Conservation (phyloP, 2,797 vertebrate species). For the Sylvilagus floridanus region DNA sequence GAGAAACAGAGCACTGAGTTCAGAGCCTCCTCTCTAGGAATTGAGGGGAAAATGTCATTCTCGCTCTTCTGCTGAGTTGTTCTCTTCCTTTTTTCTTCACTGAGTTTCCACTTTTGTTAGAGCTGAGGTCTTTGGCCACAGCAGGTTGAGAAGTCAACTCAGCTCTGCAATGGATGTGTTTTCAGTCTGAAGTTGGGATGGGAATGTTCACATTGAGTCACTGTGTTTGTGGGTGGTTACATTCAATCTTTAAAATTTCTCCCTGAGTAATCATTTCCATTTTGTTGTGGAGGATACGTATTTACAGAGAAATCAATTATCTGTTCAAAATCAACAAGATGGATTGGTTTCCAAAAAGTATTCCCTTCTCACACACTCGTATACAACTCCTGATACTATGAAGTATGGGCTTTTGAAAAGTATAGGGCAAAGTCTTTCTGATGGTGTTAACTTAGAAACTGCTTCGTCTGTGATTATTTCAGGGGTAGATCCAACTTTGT, state of each 20-base stretch:
- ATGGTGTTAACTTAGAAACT: background rate
- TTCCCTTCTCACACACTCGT: background rate
- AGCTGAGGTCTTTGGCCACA: background rate
- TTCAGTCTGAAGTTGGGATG: background rate
- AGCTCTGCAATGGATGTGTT: background rate
- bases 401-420: background rate
- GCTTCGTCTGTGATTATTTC: background rate
- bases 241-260: background rate
- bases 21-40: background rate
- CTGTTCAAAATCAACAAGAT: slow-evolving; percentile 6
- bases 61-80: background rate
- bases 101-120: background rate
- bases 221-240: background rate
- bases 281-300: background rate
- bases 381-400: background rate
- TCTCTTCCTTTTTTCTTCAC: fast-evolving
- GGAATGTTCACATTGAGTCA: background rate
- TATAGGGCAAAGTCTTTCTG: background rate
- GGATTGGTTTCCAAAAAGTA: background rate
- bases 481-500: background rate
- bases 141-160: background rate
- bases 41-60: background rate
- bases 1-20: background rate
- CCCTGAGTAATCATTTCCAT: background rate
- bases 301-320: background rate